phyloP scores from a whole-genome alignment of 2,113 vertebrate species.

The Varanus komodoensis region DNA sequence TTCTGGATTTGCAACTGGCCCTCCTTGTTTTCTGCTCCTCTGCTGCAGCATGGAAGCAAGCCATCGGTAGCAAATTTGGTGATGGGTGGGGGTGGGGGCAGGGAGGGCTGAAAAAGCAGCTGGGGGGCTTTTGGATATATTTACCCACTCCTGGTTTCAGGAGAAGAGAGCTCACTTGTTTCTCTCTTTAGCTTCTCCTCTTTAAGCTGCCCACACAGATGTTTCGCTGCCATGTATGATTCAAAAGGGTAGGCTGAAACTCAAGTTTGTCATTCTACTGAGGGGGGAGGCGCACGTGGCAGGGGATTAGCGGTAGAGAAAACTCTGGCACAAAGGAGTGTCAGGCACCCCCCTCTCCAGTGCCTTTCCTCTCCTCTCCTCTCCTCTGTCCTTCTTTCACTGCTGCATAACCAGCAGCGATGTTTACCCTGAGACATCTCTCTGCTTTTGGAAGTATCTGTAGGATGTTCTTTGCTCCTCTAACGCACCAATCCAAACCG shows the following conservation, averaged over 20 bases:
- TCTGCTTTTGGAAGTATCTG: neutral
- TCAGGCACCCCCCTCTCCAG: neutral
- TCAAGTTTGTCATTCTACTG: too few species aligned
- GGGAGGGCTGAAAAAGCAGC: too few species aligned
- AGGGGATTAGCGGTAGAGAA: neutral
- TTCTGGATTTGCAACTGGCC: too few species aligned
- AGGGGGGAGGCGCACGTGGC: neutral
- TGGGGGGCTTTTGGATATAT: too few species aligned
- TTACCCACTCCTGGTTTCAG: neutral
- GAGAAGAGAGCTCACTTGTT: neutral
- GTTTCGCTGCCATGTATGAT: neutral
- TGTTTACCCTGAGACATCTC: too few species aligned
- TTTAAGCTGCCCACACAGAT: neutral
- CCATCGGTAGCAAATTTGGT: too few species aligned
- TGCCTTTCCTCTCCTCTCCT: too few species aligned
- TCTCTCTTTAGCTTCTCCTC: neutral
- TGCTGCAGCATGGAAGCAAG: too few species aligned
- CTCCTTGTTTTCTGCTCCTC: too few species aligned
- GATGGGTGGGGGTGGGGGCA: too few species aligned
- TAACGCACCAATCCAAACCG: neutral
- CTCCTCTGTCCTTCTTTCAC: too few species aligned
- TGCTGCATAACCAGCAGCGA: too few species aligned
- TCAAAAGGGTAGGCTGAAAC: neutral
- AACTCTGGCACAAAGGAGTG: neutral
- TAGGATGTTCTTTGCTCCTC: conserved; percentile 3